Evolutionary conservation across 1,140 invertebrate genomes (phyloP).

Genomic region (Fopius arisanus): DNA sequence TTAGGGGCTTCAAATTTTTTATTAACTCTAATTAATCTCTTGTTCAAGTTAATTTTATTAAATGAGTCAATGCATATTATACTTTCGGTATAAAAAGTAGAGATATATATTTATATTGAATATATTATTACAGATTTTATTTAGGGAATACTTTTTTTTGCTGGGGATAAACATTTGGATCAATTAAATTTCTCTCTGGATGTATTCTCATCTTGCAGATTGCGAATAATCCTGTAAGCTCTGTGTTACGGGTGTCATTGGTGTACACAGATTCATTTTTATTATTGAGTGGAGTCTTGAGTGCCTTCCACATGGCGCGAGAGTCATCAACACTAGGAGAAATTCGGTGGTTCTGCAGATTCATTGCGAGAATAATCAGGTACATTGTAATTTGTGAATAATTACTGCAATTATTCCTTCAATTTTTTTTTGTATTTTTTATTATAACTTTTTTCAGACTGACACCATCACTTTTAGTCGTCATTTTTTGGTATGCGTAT

Average conservation of each 20-base stretch:
- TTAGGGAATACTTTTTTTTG: too few species aligned
- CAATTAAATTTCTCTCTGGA: too few species aligned
- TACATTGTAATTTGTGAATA: constrained; percentile 42
- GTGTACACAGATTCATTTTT: constrained; percentile 74
- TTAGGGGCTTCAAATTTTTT: too few species aligned
- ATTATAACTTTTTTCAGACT: constrained; percentile 63
- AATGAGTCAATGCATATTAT: too few species aligned
- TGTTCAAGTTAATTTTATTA: too few species aligned
- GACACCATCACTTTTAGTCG: constrained; percentile 72
- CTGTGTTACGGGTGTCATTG: constrained; percentile 68
- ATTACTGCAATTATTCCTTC: neutral
- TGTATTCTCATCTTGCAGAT: constrained; percentile 53
- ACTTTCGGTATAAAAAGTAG: too few species aligned
- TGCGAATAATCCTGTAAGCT: constrained; percentile 68
- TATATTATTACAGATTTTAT: too few species aligned
- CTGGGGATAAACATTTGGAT: too few species aligned
- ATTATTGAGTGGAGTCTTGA: constrained; percentile 71
- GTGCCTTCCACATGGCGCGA: constrained; percentile 68
- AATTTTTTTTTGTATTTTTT: constrained; percentile 12
- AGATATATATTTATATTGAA: too few species aligned
- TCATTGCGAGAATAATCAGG: constrained; percentile 70
- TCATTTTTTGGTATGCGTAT: constrained; percentile 75
- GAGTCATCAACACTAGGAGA: constrained; percentile 64
- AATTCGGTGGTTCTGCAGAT: constrained; percentile 68
- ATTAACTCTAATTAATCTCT: too few species aligned